These are phyloP conservation scores for Chaenocephalus aceratus DNA, from an alignment of 2,113 vertebrate species.

Conservation along the genomic window DNA sequence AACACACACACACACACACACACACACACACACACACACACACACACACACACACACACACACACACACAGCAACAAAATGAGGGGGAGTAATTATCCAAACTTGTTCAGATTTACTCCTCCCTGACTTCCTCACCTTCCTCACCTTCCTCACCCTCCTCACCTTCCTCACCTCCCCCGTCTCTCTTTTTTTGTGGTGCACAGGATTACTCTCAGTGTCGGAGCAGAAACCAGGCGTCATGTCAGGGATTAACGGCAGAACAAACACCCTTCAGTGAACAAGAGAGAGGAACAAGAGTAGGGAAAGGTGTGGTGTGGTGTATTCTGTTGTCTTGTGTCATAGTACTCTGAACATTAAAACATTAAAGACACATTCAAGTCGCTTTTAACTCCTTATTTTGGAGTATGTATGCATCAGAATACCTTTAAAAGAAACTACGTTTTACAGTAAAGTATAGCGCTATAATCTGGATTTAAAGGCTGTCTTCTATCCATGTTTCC, in stretches of 20 bases:
- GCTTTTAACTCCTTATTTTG: not conserved
- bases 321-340: not conserved
- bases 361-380: not conserved
- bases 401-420: not conserved
- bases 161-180: not conserved
- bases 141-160: no score
- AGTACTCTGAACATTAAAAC: not conserved
- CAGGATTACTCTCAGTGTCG: slow-evolving; percentile 15
- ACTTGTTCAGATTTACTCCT: slow-evolving; percentile 19
- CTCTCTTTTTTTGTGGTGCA: not conserved
- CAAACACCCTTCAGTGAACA: not conserved
- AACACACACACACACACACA: no score
- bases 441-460: not conserved
- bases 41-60: no score
- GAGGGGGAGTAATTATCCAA: slow-evolving; percentile 43
- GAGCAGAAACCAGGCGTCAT: slow-evolving; percentile 29
- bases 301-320: not conserved
- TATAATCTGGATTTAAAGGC: no score
- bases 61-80: no score
- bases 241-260: slow-evolving; percentile 36
- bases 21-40: no score
- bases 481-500: no score
- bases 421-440: no score
- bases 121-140: not conserved
- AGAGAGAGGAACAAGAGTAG: not conserved